Evolutionary conservation across 1,140 invertebrate species (phyloP), one percentile per base, ranked within the genome.

Genomic region (Leptoteleia sp.): DNA sequence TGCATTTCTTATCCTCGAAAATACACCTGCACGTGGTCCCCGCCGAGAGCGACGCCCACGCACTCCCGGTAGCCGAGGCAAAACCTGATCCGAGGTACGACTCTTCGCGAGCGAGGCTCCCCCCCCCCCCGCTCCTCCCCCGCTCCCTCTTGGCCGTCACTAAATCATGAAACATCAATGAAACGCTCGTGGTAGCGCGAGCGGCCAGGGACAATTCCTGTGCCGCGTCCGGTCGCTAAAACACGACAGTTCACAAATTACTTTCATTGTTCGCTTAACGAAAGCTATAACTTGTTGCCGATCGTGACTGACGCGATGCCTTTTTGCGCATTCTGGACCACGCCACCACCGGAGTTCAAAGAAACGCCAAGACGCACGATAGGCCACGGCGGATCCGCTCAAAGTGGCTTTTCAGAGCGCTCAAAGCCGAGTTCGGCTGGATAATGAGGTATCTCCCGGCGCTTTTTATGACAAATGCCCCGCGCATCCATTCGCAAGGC

Each of bases 191-290:
- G n/a, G n/a, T n/a, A 4, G 48, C 54, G 17, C 48, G 11, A 67
- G 29, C 42, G 55, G 45, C 22, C 22, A 3, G 22, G 22, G 22
- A 25, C 22, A 25, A 6, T 9, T 35, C 38, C 22, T 3, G 22
- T 25, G 35, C 42, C 43, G 47, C 37, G 37, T n/a, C 55, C 8
- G 25, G 72, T 25, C 65, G 55, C 70, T 75, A 62, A 77, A 76
- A 78, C 76, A 78, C 47, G 76, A 65, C 80, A 65, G 62, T 81
- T 81, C 72, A 82, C 84, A 85, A 87, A 87, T 87, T 81, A 81
- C 81, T 85, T 82, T 83, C 84, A 86, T 87, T 86, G 84, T 87
- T 86, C 84, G 73, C 55, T 68, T 86, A 87, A 87, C 84, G 85
- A 86, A 87, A 82, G 82, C 80, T 79, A 87, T 86, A 85, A 85